A percentile compares a stretch with the other conserved stretches of the same genome.
Conservation (phyloP, 2,113 vertebrate species). For the Coracopsis vasa region DNA sequence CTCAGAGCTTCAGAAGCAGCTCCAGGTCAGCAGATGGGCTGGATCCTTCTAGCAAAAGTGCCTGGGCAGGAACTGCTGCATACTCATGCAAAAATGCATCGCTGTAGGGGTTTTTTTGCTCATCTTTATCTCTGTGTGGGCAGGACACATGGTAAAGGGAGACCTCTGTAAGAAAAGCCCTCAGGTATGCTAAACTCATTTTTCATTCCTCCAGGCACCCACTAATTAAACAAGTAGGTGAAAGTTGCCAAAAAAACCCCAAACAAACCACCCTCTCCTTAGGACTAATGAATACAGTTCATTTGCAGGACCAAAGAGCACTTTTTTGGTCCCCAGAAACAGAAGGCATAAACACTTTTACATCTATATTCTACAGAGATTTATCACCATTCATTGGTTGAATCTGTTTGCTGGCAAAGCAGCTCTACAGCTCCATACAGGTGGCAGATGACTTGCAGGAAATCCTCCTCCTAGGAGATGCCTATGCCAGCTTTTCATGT, state of each 20-base stretch:
- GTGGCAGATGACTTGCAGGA: neutral
- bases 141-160: neutral
- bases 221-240: neutral
- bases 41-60: conserved; percentile 12
- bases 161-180: neutral
- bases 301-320: neutral
- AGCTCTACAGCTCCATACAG: neutral
- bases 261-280: neutral
- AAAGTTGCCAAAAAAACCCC: neutral
- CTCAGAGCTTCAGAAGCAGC: neutral
- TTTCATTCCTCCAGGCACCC: neutral
- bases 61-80: conserved; percentile 48
- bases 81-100: conserved; percentile 62
- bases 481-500: neutral
- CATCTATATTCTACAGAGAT: neutral
- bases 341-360: neutral
- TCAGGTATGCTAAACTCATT: conserved; percentile 18
- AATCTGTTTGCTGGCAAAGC: neutral
- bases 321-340: neutral
- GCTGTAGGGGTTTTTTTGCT: conserved; percentile 47
- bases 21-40: neutral
- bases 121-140: conserved; percentile 1
- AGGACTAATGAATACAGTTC: neutral
- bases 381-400: neutral
- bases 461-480: neutral